Percentiles rank a stretch among this genome's conserved stretches.
Evolutionary conservation across 2,888 invertebrate genomes (phyloP).

Genomic region (Eustalomyia histrio): DNA sequence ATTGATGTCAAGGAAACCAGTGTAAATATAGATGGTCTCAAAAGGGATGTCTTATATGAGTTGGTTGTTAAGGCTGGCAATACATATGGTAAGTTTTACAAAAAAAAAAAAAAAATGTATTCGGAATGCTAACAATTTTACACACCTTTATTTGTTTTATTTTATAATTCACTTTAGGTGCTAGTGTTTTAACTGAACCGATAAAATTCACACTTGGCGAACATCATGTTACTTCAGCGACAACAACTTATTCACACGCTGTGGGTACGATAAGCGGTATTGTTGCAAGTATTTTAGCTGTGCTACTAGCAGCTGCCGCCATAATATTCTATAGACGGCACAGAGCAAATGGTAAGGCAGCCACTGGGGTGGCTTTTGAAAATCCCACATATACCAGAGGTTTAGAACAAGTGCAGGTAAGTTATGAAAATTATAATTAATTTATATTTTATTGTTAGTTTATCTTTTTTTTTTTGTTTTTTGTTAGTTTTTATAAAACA

Average conservation of each 20-base stretch:
- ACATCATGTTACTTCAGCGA: constrained; percentile 86
- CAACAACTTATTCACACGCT: constrained; percentile 79
- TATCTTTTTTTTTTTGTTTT: background rate
- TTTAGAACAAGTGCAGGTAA: constrained; percentile 87
- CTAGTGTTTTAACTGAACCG: constrained; percentile 87
- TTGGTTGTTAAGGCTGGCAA: constrained; percentile 91
- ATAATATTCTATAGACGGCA: constrained; percentile 78
- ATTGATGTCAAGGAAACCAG: constrained; percentile 87
- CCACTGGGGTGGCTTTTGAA: constrained; percentile 89
- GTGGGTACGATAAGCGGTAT: constrained; percentile 79
- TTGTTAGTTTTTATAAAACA: background rate
- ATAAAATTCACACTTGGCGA: constrained; percentile 88
- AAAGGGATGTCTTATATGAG: constrained; percentile 88
- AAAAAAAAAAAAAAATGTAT: background rate
- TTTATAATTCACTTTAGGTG: constrained; percentile 80
- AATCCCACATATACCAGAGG: constrained; percentile 91
- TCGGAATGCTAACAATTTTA: constrained; percentile 1
- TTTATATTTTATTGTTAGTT: too few relatives aligned
- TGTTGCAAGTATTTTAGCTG: constrained; percentile 78
- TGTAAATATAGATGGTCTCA: constrained; percentile 85
- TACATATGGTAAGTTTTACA: constrained; percentile 81
- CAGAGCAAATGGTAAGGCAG: constrained; percentile 74
- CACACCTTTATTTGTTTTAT: background rate
- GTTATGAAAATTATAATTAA: constrained; percentile 39
- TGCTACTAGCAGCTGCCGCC: constrained; percentile 77